Evolutionary conservation across 2,797 vertebrate genomes (phyloP), one percentile per base, ranked within the genome.

Genomic region (Anguilla megastoma): DNA sequence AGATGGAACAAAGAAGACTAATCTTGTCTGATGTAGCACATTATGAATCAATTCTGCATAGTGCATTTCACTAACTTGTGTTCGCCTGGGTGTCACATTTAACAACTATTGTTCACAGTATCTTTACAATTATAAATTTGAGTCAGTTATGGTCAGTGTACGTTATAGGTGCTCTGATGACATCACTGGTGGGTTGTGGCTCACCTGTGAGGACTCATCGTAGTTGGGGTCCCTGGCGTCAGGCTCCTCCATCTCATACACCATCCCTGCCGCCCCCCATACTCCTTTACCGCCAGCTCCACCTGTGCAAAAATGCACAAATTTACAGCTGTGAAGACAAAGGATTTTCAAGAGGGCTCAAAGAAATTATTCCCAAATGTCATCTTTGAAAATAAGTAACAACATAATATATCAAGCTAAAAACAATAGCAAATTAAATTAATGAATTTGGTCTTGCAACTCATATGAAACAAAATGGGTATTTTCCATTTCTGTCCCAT

Each of bases 271-370:
- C 45, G 97, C 97, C 0, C 97, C 97, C 97, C 97, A 98, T 50
- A 98, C 97, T 18, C 97, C 97, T 92, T 98, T 98, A 27, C 97
- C 97, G 2, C 97, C 97, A 0, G 97, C 97, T 1, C 97, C 97
- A 69, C 97, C 97, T 98, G 91, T 21, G 79, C n/a, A 7, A 79
- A 79, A 41, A 45, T 21, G 36, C 16, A 74, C n/a, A 36, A 74
- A 60, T 3, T 74, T 12, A 18, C 27, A 33, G 69, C 3, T 33
- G 69, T 33, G 69, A 74, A 36, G 30, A 33, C 9, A 30, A n/a
- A 3, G 36, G 14, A 6, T 45, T 41, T 5, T 41, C 74, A 45
- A 45, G 12, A 14, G 27, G 30, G 9, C 30, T 74, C 30, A 74
- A 74, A 30, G 27, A 14, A 74, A 74, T 36, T 16, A 36, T 74